phyloP scores from a whole-genome alignment of 1,140 invertebrate species.

The Chymomyza costata region DNA sequence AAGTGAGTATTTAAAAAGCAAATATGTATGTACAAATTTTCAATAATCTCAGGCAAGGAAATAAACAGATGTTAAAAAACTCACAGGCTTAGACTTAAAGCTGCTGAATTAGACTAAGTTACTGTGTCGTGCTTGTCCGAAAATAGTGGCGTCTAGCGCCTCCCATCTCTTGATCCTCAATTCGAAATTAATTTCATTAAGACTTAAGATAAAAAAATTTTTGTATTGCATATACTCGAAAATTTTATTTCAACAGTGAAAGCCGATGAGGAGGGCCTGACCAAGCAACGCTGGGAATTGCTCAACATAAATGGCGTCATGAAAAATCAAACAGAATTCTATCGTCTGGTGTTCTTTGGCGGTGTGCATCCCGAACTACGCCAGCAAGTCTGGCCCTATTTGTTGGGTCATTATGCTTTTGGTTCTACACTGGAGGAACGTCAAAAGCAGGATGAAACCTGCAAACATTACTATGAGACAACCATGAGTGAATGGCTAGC shows the following conservation, averaged over 20 bases:
- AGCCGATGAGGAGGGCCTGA: slow-evolving; percentile 80
- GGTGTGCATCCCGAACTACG: slow-evolving; percentile 88
- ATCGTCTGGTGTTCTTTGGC: slow-evolving; percentile 89
- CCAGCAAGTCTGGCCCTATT: slow-evolving; percentile 92
- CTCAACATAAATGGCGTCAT: slow-evolving; percentile 80
- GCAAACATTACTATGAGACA: slow-evolving; percentile 87
- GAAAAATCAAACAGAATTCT: slow-evolving; percentile 83
- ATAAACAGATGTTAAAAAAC: no score
- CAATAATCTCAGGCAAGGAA: no score
- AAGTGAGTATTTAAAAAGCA: slow-evolving; percentile 72
- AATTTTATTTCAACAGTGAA: slow-evolving; percentile 77
- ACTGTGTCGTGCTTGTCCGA: no score
- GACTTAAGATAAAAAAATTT: no score
- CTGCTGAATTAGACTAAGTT: no score
- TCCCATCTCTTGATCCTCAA: no score
- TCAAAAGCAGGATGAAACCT: slow-evolving; percentile 80
- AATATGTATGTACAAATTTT: no score
- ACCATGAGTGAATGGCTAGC: slow-evolving; percentile 96
- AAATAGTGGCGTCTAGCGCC: no score
- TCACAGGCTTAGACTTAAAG: no score
- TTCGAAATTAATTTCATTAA: no score
- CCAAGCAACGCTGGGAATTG: slow-evolving; percentile 81
- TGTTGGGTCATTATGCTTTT: slow-evolving; percentile 91
- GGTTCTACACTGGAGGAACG: slow-evolving; percentile 84
- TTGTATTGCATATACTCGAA: background rate